Conservation (phyloP, 2,888 invertebrate genomes). For the Parthenolecanium corni region DNA sequence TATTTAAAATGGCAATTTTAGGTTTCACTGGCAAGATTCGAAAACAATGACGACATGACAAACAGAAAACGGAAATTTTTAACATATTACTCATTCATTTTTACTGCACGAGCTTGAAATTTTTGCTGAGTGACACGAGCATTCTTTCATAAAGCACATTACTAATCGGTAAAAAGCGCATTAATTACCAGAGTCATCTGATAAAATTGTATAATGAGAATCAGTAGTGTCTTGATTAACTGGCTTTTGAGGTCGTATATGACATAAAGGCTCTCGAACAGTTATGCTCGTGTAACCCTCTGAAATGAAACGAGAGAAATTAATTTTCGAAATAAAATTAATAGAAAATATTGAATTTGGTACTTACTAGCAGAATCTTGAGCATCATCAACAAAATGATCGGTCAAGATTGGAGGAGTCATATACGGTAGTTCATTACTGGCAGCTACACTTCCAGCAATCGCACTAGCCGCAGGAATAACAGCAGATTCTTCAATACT, state of each 20-base stretch:
- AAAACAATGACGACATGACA: too few relatives aligned
- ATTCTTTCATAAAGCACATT: too few relatives aligned
- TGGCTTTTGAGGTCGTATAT: constrained; percentile 43
- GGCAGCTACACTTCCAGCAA: constrained; percentile 72
- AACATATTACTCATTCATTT: too few relatives aligned
- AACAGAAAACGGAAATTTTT: too few relatives aligned
- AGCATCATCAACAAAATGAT: constrained; percentile 80
- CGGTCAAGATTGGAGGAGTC: constrained; percentile 58
- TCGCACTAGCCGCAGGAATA: constrained; percentile 77
- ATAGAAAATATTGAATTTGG: background rate
- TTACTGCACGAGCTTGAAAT: too few relatives aligned
- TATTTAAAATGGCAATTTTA: too few relatives aligned
- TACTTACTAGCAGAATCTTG: constrained; percentile 60
- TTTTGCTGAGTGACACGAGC: too few relatives aligned
- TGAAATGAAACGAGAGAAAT: constrained; percentile 39
- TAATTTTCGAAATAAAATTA: background rate
- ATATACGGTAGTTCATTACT: constrained; percentile 81
- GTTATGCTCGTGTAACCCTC: constrained; percentile 88
- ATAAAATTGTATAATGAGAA: constrained; percentile 78
- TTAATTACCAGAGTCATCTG: constrained; percentile 69
- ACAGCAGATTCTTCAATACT: constrained; percentile 18
- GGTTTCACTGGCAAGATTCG: too few relatives aligned
- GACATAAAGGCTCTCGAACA: constrained; percentile 75
- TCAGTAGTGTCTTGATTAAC: constrained; percentile 50
- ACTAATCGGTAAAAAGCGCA: background rate